Evolutionary conservation across 2,113 vertebrate genomes (phyloP), one percentile per base, ranked within the genome.

Genomic region (Antechinus flavipes): DNA sequence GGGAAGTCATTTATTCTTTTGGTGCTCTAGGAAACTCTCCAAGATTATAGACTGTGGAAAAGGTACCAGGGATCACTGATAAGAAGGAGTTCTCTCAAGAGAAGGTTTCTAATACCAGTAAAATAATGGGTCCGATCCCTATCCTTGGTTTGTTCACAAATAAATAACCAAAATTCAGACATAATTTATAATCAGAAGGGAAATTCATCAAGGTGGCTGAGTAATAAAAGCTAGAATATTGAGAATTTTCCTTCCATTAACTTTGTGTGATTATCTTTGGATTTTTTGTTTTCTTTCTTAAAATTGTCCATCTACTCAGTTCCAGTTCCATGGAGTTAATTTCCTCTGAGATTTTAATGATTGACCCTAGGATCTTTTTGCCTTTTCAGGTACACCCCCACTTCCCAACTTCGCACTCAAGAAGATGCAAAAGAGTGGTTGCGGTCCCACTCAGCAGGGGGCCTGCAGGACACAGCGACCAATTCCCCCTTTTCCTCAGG

Each of bases 341-440:
- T 96, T 93, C 47, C 0, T 26, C 42, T 91, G 24, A 1, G 52
- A 89, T 30, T 27, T 52, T 68, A 30, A 0, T 54, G 54, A 91
- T 90, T 95, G 0, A 92, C 54, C 53, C 90, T 96, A 68, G 91
- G 92, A 61, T 89, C 93, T 42, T 47, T 94, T 96, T 96, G 94
- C 9, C 98, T 97, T 95, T 97, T 49, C 97, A 99, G 99, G 98
- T 99, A 99, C 2, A 98, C 99, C 27, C 99, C 99, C 2, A 99
- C 99, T 47, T 98, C 99, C 30, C 99, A 99, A 96, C 99, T 99
- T 92, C 99, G 99, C n/a, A 97, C 98, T 22, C 99, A 99, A 11
- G 99, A 99, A 61, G 99, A 99, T 49, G 98, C 99, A 4, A 99
- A 99, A 96, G 99, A 99, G 97, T 99, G 99, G 99, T 99, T 99